phyloP scores from a whole-genome alignment of 2,888 invertebrate genomes.

The Drosophila stalkeri region DNA sequence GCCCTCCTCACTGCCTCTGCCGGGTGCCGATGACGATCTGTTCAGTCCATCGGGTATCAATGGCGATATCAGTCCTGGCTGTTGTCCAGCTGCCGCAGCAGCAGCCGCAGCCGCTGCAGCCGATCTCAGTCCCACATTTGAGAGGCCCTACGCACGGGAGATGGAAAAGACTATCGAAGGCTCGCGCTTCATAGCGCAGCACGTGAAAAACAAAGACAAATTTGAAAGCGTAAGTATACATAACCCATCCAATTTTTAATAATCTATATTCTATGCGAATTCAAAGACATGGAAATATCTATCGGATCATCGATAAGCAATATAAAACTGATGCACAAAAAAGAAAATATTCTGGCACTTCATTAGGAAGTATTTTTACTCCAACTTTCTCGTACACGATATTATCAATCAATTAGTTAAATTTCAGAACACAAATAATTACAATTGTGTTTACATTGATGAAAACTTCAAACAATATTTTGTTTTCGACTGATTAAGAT shows the following conservation, averaged over 20 bases:
- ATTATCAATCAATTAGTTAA: not conserved
- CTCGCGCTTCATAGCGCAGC: constrained; percentile 97
- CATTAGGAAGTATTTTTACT: not conserved
- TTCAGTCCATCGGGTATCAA: constrained; percentile 89
- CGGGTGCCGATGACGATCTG: constrained; percentile 93
- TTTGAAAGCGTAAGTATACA: constrained; percentile 94
- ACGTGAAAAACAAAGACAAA: constrained; percentile 97
- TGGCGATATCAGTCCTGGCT: constrained; percentile 86
- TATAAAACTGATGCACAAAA: not conserved
- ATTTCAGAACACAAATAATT: not conserved
- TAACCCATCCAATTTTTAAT: not conserved
- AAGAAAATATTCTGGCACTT: not conserved
- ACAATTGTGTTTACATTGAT: not conserved
- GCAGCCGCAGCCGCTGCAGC: constrained; percentile 66
- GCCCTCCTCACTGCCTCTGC: constrained; percentile 89
- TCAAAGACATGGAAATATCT: not conserved
- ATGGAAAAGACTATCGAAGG: constrained; percentile 97
- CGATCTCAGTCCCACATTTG: constrained; percentile 92
- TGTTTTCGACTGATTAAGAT: not conserved
- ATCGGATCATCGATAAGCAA: not conserved
- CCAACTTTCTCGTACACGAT: not conserved
- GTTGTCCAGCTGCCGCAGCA: constrained; percentile 82
- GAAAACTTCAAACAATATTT: not conserved
- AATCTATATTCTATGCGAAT: not conserved
- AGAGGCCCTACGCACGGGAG: constrained; percentile 92